Percentiles rank a stretch among this genome's conserved stretches.
phyloP scores from a whole-genome alignment of 2,888 invertebrate species.

The Operophtera brumata region DNA sequence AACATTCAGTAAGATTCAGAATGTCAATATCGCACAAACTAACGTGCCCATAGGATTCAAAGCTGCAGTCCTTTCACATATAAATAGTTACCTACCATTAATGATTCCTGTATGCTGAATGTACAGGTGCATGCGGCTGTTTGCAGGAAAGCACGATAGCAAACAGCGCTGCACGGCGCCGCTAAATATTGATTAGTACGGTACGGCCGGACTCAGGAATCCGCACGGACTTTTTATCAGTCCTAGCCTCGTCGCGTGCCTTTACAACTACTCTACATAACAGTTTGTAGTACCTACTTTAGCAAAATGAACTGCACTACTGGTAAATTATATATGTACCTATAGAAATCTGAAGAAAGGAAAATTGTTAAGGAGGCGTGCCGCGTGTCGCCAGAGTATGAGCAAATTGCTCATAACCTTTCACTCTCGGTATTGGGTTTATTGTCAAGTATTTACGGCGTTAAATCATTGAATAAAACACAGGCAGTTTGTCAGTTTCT shows the following conservation, averaged over 20 bases:
- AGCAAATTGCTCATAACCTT: too few species aligned
- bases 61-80: slow-evolving; percentile 1
- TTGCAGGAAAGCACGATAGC: slow-evolving; percentile 7
- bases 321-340: not conserved
- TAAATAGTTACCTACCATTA: not conserved
- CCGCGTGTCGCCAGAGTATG: too few species aligned
- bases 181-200: slow-evolving; percentile 15
- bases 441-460: too few species aligned
- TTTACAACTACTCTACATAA: not conserved
- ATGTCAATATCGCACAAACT: slow-evolving; percentile 8
- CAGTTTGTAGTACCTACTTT: not conserved
- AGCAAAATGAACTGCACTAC: not conserved
- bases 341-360: too few species aligned
- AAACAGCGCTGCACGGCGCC: not conserved
- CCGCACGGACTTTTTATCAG: slow-evolving; percentile 5
- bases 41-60: slow-evolving; percentile 23
- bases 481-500: too few species aligned
- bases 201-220: slow-evolving; percentile 10
- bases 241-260: not conserved
- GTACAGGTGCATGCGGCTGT: slow-evolving; percentile 1
- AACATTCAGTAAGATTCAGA: not conserved
- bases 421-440: too few species aligned
- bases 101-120: not conserved
- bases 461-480: too few species aligned
- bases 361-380: too few species aligned